A percentile compares a stretch with the other conserved stretches of the same genome.
Evolutionary conservation across 1,140 invertebrate species (phyloP).

Genomic region (Sycophila sp.): DNA sequence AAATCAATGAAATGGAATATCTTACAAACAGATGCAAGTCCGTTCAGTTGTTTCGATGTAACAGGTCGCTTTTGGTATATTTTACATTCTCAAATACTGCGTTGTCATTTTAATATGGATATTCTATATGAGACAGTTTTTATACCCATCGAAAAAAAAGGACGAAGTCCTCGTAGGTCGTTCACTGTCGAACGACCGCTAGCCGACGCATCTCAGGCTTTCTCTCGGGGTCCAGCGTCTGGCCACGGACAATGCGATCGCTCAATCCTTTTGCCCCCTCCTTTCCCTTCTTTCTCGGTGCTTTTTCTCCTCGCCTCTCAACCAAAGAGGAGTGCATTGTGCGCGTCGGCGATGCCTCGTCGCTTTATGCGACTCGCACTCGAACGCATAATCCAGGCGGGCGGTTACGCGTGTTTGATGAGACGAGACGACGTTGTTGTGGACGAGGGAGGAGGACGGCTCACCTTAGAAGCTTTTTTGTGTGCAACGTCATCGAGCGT

Average conservation of each 20-base stretch:
- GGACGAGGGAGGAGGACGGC: neutral
- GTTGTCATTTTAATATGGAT: no score
- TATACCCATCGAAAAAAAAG: no score
- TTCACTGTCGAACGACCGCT: no score
- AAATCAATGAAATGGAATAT: no score
- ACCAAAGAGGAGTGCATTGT: neutral
- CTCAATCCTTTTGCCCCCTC: neutral
- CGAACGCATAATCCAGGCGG: slow-evolving; percentile 14
- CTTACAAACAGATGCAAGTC: no score
- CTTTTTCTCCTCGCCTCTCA: slow-evolving; percentile 3
- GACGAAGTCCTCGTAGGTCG: no score
- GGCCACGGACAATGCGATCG: slow-evolving; percentile 8
- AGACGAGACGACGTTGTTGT: neutral
- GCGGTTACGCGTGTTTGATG: neutral
- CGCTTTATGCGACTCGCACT: neutral
- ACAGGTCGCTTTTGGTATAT: no score
- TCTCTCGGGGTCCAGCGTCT: neutral
- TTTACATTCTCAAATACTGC: no score
- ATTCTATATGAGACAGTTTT: no score
- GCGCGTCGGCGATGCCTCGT: neutral
- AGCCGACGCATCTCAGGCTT: no score
- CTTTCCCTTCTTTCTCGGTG: slow-evolving; percentile 6
- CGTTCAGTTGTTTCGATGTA: no score
- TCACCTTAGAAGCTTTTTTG: slow-evolving; percentile 29
- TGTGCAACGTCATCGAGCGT: no score